phyloP scores from a whole-genome alignment of 2,888 invertebrate genomes.

The Lasioglossum malachurum region DNA sequence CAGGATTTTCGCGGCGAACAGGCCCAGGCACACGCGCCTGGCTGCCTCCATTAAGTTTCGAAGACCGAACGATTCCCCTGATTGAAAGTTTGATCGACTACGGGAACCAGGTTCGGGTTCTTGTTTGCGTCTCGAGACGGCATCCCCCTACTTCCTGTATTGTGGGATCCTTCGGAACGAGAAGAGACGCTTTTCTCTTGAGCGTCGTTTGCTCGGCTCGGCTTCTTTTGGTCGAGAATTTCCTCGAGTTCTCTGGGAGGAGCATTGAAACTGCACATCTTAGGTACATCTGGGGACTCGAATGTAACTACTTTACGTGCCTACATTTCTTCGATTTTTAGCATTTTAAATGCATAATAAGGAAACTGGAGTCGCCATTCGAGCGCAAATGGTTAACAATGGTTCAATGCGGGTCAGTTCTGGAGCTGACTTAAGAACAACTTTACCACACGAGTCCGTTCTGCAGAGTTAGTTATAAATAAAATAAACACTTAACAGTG shows the following conservation, averaged over 20 bases:
- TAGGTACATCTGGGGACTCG: no score
- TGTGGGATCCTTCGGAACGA: neutral
- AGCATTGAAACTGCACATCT: neutral
- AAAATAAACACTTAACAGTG: no score
- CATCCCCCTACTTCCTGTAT: neutral
- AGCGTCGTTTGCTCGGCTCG: neutral
- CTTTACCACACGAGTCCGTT: no score
- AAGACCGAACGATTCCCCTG: neutral
- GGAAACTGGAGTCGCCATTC: no score
- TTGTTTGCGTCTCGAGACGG: slow-evolving; percentile 1
- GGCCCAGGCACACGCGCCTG: neutral
- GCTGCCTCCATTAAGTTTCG: slow-evolving; percentile 7
- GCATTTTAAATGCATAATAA: no score
- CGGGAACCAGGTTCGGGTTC: neutral
- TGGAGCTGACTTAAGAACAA: no score
- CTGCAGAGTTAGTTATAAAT: no score
- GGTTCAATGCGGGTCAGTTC: no score
- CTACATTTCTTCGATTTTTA: no score
- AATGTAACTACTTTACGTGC: neutral
- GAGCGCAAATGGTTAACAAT: no score
- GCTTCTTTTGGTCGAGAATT: neutral
- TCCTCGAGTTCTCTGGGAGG: no score
- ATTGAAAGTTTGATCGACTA: slow-evolving; percentile 3
- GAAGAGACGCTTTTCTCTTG: neutral
- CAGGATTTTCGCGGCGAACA: slow-evolving; percentile 13